Evolutionary conservation across 2,888 invertebrate species (phyloP).

Genomic region (Blastobasis adustella): DNA sequence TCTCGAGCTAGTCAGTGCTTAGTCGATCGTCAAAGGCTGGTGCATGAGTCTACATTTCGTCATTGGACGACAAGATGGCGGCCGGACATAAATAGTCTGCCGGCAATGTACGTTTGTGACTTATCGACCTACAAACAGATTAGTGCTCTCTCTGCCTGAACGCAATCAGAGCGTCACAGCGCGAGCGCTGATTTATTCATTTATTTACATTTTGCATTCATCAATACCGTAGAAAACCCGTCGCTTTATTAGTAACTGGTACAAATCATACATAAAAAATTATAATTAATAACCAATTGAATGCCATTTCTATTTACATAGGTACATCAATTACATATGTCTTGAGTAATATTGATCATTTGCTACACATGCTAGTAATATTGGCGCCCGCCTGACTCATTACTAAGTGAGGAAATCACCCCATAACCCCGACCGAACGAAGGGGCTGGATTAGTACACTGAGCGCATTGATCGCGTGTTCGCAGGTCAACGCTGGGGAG

Average conservation of each 20-base stretch:
- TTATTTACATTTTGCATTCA: no score
- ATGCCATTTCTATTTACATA: no score
- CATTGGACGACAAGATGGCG: conserved; percentile 66
- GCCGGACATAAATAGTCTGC: conserved; percentile 52
- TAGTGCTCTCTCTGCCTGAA: conserved; percentile 24
- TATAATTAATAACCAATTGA: no score
- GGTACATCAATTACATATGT: no score
- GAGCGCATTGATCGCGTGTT: conserved; percentile 66
- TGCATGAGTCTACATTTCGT: conserved; percentile 39
- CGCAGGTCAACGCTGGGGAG: conserved; percentile 69
- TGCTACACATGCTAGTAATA: no score
- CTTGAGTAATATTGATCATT: no score
- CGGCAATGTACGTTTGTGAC: conserved; percentile 46
- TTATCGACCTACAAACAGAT: conserved; percentile 47
- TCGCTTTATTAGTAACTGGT: no score
- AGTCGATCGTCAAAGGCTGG: conserved; percentile 18
- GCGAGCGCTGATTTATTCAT: background rate
- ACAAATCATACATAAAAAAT: no score
- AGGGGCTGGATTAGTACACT: conserved; percentile 32
- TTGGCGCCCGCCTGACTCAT: no score
- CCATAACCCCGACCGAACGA: background rate
- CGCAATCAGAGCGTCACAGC: conserved; percentile 22
- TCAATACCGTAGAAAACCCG: no score
- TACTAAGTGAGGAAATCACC: no score
- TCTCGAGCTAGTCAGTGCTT: conserved; percentile 12